These are phyloP conservation scores for Hafferia zeledoni DNA, from an alignment of 2,797 vertebrate genomes.

Conservation along the genomic window DNA sequence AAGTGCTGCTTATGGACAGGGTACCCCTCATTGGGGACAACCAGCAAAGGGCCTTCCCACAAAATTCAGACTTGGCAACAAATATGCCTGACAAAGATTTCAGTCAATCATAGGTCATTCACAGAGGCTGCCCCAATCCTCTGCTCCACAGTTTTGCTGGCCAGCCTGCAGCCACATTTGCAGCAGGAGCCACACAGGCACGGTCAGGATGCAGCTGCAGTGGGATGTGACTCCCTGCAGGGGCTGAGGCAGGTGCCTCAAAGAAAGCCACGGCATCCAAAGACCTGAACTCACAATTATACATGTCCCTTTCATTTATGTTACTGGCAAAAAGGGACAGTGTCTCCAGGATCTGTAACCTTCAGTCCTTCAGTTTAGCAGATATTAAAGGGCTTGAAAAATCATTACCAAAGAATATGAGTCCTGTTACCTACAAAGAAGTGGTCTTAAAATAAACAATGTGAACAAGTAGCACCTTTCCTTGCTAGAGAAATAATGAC, in stretches of 20 bases:
- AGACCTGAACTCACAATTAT: not conserved
- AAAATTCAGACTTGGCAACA: conserved; percentile 21
- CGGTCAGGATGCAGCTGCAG: not conserved
- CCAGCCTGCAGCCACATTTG: conserved; percentile 9
- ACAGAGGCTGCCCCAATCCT: conserved; percentile 24
- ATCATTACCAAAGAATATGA: not conserved
- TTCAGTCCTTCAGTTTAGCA: not conserved
- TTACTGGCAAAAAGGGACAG: not conserved
- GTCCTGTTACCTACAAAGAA: not conserved
- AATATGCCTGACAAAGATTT: conserved; percentile 29
- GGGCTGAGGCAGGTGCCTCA: not conserved
- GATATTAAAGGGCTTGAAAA: not conserved
- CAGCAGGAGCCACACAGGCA: conserved; percentile 11
- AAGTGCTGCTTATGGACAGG: not conserved
- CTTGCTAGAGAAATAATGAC: not conserved
- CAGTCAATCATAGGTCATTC: conserved; percentile 27
- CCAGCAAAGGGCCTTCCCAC: not conserved
- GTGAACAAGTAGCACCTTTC: not conserved
- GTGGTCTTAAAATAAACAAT: not conserved
- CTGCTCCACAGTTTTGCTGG: not conserved
- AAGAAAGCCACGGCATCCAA: not conserved
- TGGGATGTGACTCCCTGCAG: not conserved
- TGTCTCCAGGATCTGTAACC: not conserved
- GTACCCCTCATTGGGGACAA: not conserved
- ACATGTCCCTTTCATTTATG: not conserved